These are phyloP conservation scores for Coptotermes formosanus DNA, from an alignment of 1,140 invertebrate genomes.

Conservation along the genomic window DNA sequence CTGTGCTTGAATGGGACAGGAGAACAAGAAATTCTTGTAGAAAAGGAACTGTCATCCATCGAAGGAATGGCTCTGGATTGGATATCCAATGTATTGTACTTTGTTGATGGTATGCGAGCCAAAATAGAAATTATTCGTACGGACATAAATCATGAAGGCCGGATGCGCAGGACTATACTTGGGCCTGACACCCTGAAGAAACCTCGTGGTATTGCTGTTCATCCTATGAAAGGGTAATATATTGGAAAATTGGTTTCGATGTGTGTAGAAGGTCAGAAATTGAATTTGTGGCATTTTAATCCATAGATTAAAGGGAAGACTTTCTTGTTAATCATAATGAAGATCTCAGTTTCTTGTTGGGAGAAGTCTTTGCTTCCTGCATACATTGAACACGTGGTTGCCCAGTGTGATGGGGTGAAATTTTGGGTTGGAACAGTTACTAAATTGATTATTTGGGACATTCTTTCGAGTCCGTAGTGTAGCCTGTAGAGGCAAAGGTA, in stretches of 20 bases:
- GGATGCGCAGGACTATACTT: slow-evolving; percentile 76
- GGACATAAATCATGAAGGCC: slow-evolving; percentile 62
- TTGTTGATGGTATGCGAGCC: slow-evolving; percentile 76
- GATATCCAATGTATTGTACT: slow-evolving; percentile 90
- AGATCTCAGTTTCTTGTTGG: too few relatives aligned
- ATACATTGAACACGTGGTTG: too few relatives aligned
- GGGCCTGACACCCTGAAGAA: slow-evolving; percentile 69
- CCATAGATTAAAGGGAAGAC: too few relatives aligned
- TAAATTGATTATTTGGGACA: too few relatives aligned
- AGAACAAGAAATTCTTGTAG: slow-evolving; percentile 67
- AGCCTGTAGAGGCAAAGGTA: too few relatives aligned
- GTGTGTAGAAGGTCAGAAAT: too few relatives aligned
- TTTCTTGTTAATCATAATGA: too few relatives aligned
- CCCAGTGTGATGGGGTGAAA: too few relatives aligned
- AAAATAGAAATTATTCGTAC: slow-evolving; percentile 79
- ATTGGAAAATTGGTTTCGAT: neutral
- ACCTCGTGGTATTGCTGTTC: slow-evolving; percentile 84
- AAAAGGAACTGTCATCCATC: slow-evolving; percentile 73
- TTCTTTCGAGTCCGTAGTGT: too few relatives aligned
- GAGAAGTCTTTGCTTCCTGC: too few relatives aligned
- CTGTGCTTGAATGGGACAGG: slow-evolving; percentile 68
- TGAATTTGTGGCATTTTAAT: too few relatives aligned
- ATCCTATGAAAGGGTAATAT: slow-evolving; percentile 70
- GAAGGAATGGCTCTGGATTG: slow-evolving; percentile 93
- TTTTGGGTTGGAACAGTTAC: too few relatives aligned